Evolutionary conservation across 1,140 invertebrate species (phyloP), one percentile per base, ranked within the genome.

Genomic region (Micrasema longulum): DNA sequence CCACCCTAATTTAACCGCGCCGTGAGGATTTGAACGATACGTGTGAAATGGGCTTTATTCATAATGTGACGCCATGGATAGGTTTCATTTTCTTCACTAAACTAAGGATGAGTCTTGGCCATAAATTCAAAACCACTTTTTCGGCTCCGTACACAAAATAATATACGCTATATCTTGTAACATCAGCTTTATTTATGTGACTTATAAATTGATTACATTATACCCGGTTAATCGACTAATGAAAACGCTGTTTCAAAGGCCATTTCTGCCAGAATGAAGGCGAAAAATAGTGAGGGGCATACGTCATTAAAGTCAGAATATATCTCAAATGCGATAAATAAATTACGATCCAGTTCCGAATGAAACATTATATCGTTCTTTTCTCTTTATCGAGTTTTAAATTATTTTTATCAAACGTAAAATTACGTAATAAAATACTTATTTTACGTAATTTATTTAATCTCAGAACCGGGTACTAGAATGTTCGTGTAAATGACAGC

Each of bases 161-260:
- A 16, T 14, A 12, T 9, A 31, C 52, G 52, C 23, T 9, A 26
- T 35, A 14, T 55, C 26, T 23, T 35, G 52, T 23, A 14, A 23
- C 52, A 16, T 36, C 52, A 31, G 31, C 52, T 55, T 55, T 26
- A 55, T 55, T 55, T 55, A 55, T 55, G 52, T 31, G 26, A 55
- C 50, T 31, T 35, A 31, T n/a, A 55, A 36, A 52, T 36, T 36
- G 52, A 55, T 31, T 55, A 14, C 14, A 26, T 6, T 35, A n/a
- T 31, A 11, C 4, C 26, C 31, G 6, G 10, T 55, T 31, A 55
- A 26, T 55, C 26, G n/a, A 5, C n/a, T 9, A 20, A 64, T 55
- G 60, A 64, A 64, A 43, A 38, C 26, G 43, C 14, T 55, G 2
- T 55, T 55, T 14, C 14, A 31, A 55, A 55, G 20, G 3, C 16